Conservation (phyloP, 2,797 vertebrate genomes). For the Austrolebias charrua region DNA sequence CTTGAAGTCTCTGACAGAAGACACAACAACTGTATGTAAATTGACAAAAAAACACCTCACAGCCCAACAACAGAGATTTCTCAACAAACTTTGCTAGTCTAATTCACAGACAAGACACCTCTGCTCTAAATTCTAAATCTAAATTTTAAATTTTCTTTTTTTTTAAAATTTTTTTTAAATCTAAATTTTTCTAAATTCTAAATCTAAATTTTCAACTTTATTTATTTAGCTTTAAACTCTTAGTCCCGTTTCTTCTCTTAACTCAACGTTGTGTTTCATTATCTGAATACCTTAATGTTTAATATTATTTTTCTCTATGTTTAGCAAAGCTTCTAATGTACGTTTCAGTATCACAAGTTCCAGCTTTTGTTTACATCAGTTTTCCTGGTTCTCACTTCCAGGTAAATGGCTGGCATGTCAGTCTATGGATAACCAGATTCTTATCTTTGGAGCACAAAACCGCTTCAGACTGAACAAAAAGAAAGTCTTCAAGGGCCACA, state of each 20-base stretch:
- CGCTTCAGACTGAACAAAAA: slow-evolving; percentile 99
- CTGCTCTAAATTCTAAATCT: too few species aligned
- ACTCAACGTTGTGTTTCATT: background rate
- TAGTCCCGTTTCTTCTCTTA: too few species aligned
- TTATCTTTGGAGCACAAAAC: slow-evolving; percentile 98
- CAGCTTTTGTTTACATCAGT: background rate
- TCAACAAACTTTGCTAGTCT: too few species aligned
- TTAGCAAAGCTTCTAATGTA: background rate
- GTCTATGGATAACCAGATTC: slow-evolving; percentile 99
- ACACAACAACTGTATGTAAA: too few species aligned
- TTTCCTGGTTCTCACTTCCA: slow-evolving; percentile 52
- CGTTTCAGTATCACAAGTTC: background rate
- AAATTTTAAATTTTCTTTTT: too few species aligned
- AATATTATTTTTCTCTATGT: background rate
- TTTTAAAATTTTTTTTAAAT: too few species aligned
- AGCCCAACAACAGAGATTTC: too few species aligned
- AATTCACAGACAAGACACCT: too few species aligned
- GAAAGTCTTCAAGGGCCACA: slow-evolving; percentile 99
- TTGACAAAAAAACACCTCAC: too few species aligned
- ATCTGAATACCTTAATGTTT: background rate
- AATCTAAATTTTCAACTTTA: background rate
- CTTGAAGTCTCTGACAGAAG: too few species aligned
- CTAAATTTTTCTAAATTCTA: too few species aligned
- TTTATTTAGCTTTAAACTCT: too few species aligned
- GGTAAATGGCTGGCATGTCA: slow-evolving; percentile 99